Evolutionary conservation across 2,888 invertebrate species (phyloP).

Genomic region (Caenorhabditis sulstoni): DNA sequence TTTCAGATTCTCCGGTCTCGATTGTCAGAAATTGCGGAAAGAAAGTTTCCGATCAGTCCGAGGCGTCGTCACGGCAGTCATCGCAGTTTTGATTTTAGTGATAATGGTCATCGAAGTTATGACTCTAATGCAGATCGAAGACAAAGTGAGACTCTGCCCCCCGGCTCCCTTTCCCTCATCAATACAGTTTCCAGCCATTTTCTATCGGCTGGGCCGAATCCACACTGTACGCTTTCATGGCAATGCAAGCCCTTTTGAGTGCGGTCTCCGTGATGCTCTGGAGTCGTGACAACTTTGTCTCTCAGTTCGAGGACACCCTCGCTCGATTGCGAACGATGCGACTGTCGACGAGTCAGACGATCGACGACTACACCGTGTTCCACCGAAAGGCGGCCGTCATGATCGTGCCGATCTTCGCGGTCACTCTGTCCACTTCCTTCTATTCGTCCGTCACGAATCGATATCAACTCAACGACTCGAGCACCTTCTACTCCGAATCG

Average conservation of each 20-base stretch:
- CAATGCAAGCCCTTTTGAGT: constrained; percentile 26
- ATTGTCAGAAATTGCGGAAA: constrained; percentile 47
- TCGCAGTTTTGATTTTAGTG: constrained; percentile 39
- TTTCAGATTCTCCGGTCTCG: constrained; percentile 54
- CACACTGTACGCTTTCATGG: constrained; percentile 44
- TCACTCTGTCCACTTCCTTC: constrained; percentile 34
- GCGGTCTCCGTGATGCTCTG: constrained; percentile 46
- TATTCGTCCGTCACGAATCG: constrained; percentile 43
- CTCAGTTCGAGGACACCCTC: constrained; percentile 53
- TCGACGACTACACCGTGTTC: constrained; percentile 48
- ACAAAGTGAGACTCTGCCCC: constrained; percentile 9
- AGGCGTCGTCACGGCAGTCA: constrained; percentile 29
- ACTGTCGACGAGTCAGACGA: constrained; percentile 45
- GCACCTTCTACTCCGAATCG: constrained; percentile 55
- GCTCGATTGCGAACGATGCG: constrained; percentile 41
- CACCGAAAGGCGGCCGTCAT: constrained; percentile 53
- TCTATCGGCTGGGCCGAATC: constrained; percentile 56
- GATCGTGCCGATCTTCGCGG: constrained; percentile 42
- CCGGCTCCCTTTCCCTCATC: too few relatives aligned
- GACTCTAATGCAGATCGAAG: constrained; percentile 27
- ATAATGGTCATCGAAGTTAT: constrained; percentile 23
- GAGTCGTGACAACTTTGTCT: constrained; percentile 46
- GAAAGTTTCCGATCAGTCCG: constrained; percentile 37
- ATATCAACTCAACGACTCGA: constrained; percentile 34
- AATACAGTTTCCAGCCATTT: constrained; percentile 43